Evolutionary conservation across 2,797 vertebrate genomes (phyloP), one percentile per base, ranked within the genome.

Genomic region (Sylvia borin): DNA sequence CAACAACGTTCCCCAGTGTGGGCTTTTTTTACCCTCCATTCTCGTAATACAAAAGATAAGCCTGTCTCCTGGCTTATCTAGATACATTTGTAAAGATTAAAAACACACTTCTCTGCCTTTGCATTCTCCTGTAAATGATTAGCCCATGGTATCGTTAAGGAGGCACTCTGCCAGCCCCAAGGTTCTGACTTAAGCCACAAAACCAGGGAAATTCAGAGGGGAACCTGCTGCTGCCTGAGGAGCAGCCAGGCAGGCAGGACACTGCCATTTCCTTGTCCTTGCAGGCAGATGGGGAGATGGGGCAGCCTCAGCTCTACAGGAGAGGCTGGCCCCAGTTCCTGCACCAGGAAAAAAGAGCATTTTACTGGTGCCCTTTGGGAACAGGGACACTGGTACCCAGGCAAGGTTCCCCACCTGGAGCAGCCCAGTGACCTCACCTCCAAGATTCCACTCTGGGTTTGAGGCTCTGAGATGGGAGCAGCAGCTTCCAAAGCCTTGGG

Each of bases 61-160:
- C 55, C 80, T 85, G 90, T 90, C 94, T 97, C 86, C 77, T 68
- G 78, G 50, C 92, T 93, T 94, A 96, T 95, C 95, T 90, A 83
- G 92, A 93, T 96, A 86, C 86, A 82, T 84, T 96, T 95, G 86
- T 74, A 91, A 77, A 96, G 94, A 96, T 95, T 95, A 93, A 95
- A 95, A 91, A 0, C 85, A 77, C 68, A 58, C 78, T 91, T 13
- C 66, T 90, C n/a, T 80, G 43, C 92, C 91, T 87, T 80, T 74
- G 78, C 91, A 45, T 94, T 79, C 61, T 66, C 36, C 92, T 88
- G 85, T 88, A 89, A 88, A 84, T 92, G 40, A 95, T 97, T 91
- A 93, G 87, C 65, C 77, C 8, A 0, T 13, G 68, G 84, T 86
- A 42, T 61, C 15, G 0, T 53, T 83, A 34, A 71, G 72, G 76